These are phyloP conservation scores for Perca fluviatilis DNA, from an alignment of 2,113 vertebrate genomes.

Conservation along the genomic window DNA sequence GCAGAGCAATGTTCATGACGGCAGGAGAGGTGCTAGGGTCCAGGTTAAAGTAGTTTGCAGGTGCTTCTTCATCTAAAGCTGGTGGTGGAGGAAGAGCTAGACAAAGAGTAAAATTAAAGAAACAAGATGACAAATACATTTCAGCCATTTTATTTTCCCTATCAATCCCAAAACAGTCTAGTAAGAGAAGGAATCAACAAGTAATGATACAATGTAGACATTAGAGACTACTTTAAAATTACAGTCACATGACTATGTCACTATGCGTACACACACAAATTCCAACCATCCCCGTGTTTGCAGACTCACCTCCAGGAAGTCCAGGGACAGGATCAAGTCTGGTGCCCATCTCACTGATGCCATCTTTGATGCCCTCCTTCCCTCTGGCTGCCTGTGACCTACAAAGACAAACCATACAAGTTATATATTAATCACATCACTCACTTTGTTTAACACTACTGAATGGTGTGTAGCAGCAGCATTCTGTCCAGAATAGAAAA, in stretches of 20 bases:
- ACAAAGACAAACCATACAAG: slow-evolving; percentile 4
- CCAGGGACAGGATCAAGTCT: slow-evolving; percentile 96
- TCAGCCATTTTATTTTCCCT: background rate
- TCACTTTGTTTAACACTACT: background rate
- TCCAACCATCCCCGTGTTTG: background rate
- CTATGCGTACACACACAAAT: background rate
- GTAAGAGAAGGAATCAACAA: background rate
- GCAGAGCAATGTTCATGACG: slow-evolving; percentile 92
- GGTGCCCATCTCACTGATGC: slow-evolving; percentile 91
- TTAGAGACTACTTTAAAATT: background rate
- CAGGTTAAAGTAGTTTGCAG: slow-evolving; percentile 96
- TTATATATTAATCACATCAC: background rate
- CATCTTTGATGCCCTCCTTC: slow-evolving; percentile 92
- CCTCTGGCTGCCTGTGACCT: slow-evolving; percentile 96
- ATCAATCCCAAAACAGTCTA: background rate
- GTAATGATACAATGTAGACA: background rate
- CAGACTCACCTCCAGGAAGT: slow-evolving; percentile 90
- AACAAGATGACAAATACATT: background rate
- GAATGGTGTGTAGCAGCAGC: background rate
- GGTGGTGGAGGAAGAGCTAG: slow-evolving; percentile 93
- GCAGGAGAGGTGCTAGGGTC: slow-evolving; percentile 90
- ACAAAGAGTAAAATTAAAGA: slow-evolving; percentile 21
- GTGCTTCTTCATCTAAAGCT: slow-evolving; percentile 91
- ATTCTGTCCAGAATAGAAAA: background rate
- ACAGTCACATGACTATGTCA: background rate